Percentiles rank a stretch among this genome's conserved stretches.
Conservation (phyloP, 1,140 invertebrate species). For the Araneus ventricosus region DNA sequence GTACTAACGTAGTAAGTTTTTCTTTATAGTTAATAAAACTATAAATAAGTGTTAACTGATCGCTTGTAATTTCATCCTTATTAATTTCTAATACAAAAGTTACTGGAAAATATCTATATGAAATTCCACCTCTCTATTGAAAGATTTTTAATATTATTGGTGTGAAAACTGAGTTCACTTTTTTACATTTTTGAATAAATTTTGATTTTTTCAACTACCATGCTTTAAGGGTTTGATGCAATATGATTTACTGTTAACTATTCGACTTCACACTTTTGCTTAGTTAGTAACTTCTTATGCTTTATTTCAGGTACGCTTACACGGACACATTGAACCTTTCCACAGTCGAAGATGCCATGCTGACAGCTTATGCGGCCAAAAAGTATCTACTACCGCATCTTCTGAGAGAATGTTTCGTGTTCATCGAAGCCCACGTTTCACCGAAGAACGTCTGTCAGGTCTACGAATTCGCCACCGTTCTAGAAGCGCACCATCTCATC, state of each 20-base stretch:
- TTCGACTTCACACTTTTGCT: no score
- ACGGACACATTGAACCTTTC: slow-evolving; percentile 77
- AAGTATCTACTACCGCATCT: slow-evolving; percentile 78
- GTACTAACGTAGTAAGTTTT: no score
- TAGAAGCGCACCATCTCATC: slow-evolving; percentile 78
- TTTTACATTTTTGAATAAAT: background rate
- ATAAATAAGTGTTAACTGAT: no score
- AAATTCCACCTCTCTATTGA: background rate
- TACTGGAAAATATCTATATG: no score
- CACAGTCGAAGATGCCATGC: slow-evolving; percentile 78
- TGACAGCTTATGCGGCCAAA: slow-evolving; percentile 78
- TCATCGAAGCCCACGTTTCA: slow-evolving; percentile 78
- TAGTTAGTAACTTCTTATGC: no score
- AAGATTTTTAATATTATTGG: background rate
- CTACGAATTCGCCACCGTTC: slow-evolving; percentile 77
- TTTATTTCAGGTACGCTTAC: slow-evolving; percentile 70
- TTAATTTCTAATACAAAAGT: no score
- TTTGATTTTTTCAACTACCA: no score
- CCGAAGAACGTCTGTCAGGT: slow-evolving; percentile 78
- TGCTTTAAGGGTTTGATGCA: no score
- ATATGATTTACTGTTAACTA: no score
- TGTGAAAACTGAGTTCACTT: background rate
- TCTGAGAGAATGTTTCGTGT: slow-evolving; percentile 78
- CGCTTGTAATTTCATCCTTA: no score
- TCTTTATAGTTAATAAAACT: no score